Conservation (phyloP, 2,797 vertebrate genomes). For the Sebastes minor region DNA sequence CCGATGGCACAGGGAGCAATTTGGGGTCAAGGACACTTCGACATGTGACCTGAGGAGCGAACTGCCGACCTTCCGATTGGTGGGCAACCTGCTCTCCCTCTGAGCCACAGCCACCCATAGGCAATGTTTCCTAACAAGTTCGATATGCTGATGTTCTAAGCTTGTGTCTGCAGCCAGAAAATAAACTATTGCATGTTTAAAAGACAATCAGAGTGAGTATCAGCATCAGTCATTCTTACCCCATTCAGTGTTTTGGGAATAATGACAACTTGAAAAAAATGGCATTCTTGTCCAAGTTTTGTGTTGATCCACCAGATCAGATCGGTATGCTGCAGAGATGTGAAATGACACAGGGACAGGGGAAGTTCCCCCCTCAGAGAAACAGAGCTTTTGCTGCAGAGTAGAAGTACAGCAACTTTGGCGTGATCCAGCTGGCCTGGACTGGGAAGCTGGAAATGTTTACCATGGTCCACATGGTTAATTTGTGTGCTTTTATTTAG, state of each 20-base stretch:
- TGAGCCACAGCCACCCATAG: background rate
- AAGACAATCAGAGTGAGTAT: too few relatives aligned
- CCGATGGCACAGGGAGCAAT: too few relatives aligned
- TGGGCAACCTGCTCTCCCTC: too few relatives aligned
- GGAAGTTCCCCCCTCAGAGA: conserved; percentile 1
- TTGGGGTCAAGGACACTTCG: too few relatives aligned
- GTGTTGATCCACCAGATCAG: conserved; percentile 5
- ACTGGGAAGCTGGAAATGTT: conserved; percentile 70
- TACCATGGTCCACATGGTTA: conserved; percentile 68
- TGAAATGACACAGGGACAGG: background rate
- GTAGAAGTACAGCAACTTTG: conserved; percentile 28
- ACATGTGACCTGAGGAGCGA: too few relatives aligned
- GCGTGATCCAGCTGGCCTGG: conserved; percentile 56
- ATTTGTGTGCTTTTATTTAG: conserved; percentile 81
- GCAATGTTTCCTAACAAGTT: background rate
- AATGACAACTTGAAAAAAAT: background rate
- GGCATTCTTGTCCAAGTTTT: background rate
- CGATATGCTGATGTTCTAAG: background rate
- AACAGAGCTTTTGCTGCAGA: conserved; percentile 19
- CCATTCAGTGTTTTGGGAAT: background rate
- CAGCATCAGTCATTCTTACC: background rate
- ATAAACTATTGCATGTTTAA: background rate
- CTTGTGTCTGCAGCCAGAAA: background rate
- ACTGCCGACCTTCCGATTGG: too few relatives aligned
- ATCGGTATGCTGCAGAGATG: background rate